These are phyloP conservation scores for Nomia melanderi DNA, from an alignment of 1,140 invertebrate species.

Conservation along the genomic window DNA sequence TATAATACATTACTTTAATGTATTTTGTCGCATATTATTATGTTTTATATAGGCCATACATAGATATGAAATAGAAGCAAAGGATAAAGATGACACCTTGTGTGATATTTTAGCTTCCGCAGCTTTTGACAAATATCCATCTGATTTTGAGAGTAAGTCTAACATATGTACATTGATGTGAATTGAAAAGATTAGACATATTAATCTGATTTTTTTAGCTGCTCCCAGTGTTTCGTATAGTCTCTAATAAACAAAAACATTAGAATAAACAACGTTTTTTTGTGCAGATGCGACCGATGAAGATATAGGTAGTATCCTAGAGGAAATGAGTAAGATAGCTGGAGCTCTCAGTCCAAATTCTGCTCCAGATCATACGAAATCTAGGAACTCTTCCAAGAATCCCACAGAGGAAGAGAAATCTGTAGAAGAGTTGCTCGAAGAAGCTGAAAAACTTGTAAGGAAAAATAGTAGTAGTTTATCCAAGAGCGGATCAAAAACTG, in stretches of 20 bases:
- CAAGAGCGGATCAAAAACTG: constrained; percentile 69
- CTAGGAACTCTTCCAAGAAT: constrained; percentile 63
- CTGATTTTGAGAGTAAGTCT: constrained; percentile 77
- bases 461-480: constrained; percentile 73
- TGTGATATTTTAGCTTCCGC: constrained; percentile 75
- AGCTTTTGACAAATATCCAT: constrained; percentile 76
- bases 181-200: neutral
- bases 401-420: constrained; percentile 74
- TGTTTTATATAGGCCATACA: constrained; percentile 53
- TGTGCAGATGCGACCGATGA: constrained; percentile 77
- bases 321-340: constrained; percentile 79
- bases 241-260: neutral
- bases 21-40: neutral
- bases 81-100: constrained; percentile 73
- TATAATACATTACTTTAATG: neutral
- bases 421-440: constrained; percentile 76
- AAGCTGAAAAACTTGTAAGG: constrained; percentile 76
- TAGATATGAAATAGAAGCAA: constrained; percentile 65
- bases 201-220: neutral
- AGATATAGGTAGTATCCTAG: constrained; percentile 77
- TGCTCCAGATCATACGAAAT: constrained; percentile 64
- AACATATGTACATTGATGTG: neutral
- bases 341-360: constrained; percentile 74
- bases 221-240: neutral
- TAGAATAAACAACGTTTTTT: neutral